Percentiles rank a stretch among this genome's conserved stretches.
These are phyloP conservation scores for Fragum whitleyi DNA, from an alignment of 2,888 invertebrate species.

Conservation along the genomic window DNA sequence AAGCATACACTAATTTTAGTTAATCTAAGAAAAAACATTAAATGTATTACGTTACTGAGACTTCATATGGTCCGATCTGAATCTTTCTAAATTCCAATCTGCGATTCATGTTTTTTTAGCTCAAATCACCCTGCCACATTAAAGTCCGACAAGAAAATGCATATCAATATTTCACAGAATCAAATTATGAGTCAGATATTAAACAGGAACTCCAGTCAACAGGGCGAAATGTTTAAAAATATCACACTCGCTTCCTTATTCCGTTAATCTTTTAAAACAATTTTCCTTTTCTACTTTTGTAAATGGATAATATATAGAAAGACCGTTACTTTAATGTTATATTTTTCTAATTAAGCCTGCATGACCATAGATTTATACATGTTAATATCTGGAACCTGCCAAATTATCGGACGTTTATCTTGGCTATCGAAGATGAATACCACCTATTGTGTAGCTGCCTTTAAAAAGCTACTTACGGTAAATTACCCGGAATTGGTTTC, in stretches of 20 bases:
- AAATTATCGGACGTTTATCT: background rate
- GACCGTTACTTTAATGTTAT: too few species aligned
- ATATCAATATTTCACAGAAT: slow-evolving; percentile 1
- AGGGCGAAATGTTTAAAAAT: too few species aligned
- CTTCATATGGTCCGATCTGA: slow-evolving; percentile 44
- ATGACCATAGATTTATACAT: too few species aligned
- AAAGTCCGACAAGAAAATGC: slow-evolving; percentile 13
- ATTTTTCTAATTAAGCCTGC: too few species aligned
- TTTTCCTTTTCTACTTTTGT: too few species aligned
- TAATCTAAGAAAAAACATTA: too few species aligned
- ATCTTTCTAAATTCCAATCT: slow-evolving; percentile 41
- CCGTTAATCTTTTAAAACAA: too few species aligned
- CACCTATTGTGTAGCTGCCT: slow-evolving; percentile 18
- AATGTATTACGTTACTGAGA: slow-evolving; percentile 3
- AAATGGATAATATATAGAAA: too few species aligned
- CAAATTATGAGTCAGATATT: slow-evolving; percentile 3
- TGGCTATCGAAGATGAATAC: slow-evolving; percentile 12
- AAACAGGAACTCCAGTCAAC: background rate
- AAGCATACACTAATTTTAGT: too few species aligned
- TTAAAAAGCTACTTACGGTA: slow-evolving; percentile 6
- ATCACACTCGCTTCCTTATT: too few species aligned
- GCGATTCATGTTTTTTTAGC: slow-evolving; percentile 6
- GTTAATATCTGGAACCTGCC: background rate
- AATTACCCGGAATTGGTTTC: background rate
- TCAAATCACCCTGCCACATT: background rate